Base-by-base conservation (phyloP, 2,113 vertebrate genomes). In the Girardinichthys multiradiatus region DNA sequence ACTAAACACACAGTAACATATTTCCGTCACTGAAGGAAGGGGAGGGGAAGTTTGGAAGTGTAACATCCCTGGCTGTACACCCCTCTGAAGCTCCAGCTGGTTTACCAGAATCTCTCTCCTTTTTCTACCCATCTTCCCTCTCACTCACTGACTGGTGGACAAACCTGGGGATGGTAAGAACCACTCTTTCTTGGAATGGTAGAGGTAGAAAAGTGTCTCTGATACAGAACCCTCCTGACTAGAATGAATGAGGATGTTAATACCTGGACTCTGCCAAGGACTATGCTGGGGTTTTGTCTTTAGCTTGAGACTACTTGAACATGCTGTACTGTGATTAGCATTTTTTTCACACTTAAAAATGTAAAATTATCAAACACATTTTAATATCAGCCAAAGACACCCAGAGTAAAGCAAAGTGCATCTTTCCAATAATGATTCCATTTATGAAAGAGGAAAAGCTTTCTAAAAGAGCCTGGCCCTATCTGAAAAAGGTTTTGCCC, bases 1-100 rank as follows among this genome's bases (percentile, higher is more conserved):
- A 72, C 86, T 90, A 91, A 90, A 92, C 83, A 89, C 86, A 90
- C 73, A 89, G 68, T 81, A 92, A 87, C 85, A n/a, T 7, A 89
- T 81, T 72, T 82, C 72, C 84, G 88, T 74, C 90, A 79, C 61
- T 77, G 71, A 79, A 62, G 74, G 81, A 64, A 61, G 45, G 59
- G 63, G 15, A n/a, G 64, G 72, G 68, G 57, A 57, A 17, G 75
- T 68, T 37, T 70, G 68, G 72, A 80, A 74, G 77, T 71, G 61
- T 74, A n/a, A 76, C 48, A 29, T 75, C 69, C 58, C 77, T 67
- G 60, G 64, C 57, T 58, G 17, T 72, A 13, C 69, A 51, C 76
- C 81, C 60, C n/a, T 81, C 83, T 81, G 63, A 70, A 51, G 42
- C 68, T 58, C 62, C 64, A 65, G 77, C 73, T 63, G 45, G 13